Percentiles rank a stretch among this genome's conserved stretches.
phyloP scores from a whole-genome alignment of 2,113 vertebrate species.

The Brachypteracias leptosomus region DNA sequence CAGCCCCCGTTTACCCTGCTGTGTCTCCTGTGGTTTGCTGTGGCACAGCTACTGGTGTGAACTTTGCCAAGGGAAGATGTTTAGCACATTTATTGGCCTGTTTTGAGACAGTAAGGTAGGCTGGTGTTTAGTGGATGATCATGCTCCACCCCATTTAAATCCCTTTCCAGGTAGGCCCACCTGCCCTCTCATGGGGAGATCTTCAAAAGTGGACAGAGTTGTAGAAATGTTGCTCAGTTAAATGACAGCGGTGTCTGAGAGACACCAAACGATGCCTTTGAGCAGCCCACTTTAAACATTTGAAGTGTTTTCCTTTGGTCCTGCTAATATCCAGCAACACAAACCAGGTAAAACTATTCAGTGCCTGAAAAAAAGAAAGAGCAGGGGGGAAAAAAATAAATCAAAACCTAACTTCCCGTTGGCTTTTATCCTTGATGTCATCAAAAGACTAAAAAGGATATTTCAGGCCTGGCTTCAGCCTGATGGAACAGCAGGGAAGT shows the following conservation, averaged over 20 bases:
- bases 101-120: background rate
- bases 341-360: slow-evolving; percentile 44
- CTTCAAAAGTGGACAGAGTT: background rate
- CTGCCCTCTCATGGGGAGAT: background rate
- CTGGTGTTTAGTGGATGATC: background rate
- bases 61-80: background rate
- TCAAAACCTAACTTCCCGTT: slow-evolving; percentile 52
- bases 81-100: background rate
- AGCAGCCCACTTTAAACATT: background rate
- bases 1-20: background rate
- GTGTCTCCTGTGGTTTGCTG: background rate
- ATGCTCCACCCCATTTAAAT: background rate
- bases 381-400: slow-evolving; percentile 16
- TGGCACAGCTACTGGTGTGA: background rate
- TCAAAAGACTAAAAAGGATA: slow-evolving; percentile 59
- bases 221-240: background rate
- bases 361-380: background rate
- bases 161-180: background rate
- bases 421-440: slow-evolving; percentile 64
- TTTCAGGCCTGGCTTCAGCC: slow-evolving; percentile 46
- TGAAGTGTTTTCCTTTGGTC: slow-evolving; percentile 43
- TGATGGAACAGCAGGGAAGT: slow-evolving; percentile 65
- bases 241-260: background rate
- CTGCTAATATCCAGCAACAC: background rate
- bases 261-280: background rate